A percentile compares a stretch with the other conserved stretches of the same genome.
Evolutionary conservation across 2,888 invertebrate species (phyloP).

Genomic region (Cynaeus angustus): DNA sequence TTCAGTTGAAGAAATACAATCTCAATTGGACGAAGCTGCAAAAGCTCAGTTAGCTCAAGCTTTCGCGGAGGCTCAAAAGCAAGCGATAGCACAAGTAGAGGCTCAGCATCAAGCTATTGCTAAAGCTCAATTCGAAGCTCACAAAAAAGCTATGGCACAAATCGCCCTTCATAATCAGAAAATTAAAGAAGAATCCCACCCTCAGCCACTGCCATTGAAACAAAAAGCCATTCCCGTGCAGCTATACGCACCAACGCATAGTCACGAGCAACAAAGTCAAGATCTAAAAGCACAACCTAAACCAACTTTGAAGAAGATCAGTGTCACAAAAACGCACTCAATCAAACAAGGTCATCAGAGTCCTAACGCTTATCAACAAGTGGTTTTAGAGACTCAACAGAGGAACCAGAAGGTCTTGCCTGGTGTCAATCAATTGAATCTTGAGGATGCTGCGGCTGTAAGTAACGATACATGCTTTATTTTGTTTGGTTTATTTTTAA

Average conservation of each 20-base stretch:
- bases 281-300: not conserved
- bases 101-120: slow-evolving; percentile 64
- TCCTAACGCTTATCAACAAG: slow-evolving; percentile 46
- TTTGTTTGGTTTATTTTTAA: not conserved
- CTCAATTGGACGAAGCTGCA: slow-evolving; percentile 64
- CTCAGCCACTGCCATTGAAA: slow-evolving; percentile 9
- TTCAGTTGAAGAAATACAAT: slow-evolving; percentile 60
- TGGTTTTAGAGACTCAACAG: slow-evolving; percentile 49
- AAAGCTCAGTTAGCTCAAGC: slow-evolving; percentile 60
- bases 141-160: slow-evolving; percentile 56
- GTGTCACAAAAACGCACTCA: slow-evolving; percentile 24
- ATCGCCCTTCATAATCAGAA: slow-evolving; percentile 60
- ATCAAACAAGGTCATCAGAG: slow-evolving; percentile 23
- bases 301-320: slow-evolving; percentile 38
- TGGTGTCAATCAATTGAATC: not conserved
- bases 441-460: slow-evolving; percentile 19
- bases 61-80: slow-evolving; percentile 62
- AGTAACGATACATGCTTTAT: slow-evolving; percentile 3
- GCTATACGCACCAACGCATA: slow-evolving; percentile 54
- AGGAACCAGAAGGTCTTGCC: slow-evolving; percentile 26
- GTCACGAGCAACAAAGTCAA: slow-evolving; percentile 30
- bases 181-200: slow-evolving; percentile 2
- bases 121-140: slow-evolving; percentile 52
- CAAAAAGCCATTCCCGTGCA: slow-evolving; percentile 32
- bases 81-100: slow-evolving; percentile 63